Evolutionary conservation across 2,888 invertebrate species (phyloP).

Genomic region (Euplexia lucipara): DNA sequence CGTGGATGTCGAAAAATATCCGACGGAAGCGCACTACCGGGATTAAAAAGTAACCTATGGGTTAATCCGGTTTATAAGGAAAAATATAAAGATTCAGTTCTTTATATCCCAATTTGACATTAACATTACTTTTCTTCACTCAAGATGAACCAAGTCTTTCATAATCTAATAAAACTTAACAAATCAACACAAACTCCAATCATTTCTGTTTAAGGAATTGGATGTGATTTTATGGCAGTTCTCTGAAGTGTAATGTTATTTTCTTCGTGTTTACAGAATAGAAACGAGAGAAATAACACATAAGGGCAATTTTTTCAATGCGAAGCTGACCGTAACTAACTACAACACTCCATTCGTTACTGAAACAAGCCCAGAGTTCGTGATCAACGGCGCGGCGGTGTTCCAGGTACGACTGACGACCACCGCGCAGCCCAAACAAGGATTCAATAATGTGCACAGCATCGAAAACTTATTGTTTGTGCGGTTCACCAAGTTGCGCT

Average conservation of each 20-base stretch:
- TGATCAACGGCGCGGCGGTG: conserved; percentile 67
- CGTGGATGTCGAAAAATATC: too few species aligned
- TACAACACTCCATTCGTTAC: conserved; percentile 68
- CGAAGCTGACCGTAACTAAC: conserved; percentile 65
- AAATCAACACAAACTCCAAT: too few species aligned
- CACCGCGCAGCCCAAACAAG: conserved; percentile 68
- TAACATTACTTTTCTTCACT: too few species aligned
- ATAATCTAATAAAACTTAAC: too few species aligned
- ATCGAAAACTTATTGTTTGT: conserved; percentile 72
- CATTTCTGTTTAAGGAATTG: too few species aligned
- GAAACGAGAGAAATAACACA: conserved; percentile 66
- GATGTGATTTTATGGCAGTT: too few species aligned
- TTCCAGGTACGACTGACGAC: conserved; percentile 71
- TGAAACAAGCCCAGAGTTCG: conserved; percentile 67
- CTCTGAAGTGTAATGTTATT: neutral
- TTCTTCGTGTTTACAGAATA: conserved; percentile 65
- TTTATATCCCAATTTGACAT: too few species aligned
- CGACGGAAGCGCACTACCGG: too few species aligned
- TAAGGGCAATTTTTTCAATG: conserved; percentile 69
- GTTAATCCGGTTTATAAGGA: too few species aligned
- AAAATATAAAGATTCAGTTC: too few species aligned
- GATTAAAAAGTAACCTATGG: too few species aligned
- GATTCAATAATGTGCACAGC: conserved; percentile 68
- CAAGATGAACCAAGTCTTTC: too few species aligned
- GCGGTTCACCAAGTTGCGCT: conserved; percentile 66